Evolutionary conservation across 2,113 vertebrate species (phyloP).

Genomic region (Platysternon megacephalum): DNA sequence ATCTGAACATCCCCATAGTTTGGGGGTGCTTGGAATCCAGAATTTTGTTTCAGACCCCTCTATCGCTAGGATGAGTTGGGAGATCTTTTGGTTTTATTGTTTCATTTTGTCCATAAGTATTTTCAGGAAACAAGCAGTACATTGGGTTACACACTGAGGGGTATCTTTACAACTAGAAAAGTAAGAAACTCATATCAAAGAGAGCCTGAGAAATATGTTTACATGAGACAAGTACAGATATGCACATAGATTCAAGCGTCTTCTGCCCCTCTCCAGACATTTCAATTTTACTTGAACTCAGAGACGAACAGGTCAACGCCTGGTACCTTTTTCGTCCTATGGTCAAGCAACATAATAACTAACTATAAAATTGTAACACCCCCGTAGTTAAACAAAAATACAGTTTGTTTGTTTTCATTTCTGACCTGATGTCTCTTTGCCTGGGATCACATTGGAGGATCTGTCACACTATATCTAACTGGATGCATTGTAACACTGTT

Average conservation of each 20-base stretch:
- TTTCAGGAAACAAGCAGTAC: background rate
- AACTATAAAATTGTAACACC: background rate
- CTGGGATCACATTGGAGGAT: background rate
- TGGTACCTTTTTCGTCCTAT: background rate
- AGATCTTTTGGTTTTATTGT: conserved; percentile 3
- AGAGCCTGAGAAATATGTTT: background rate
- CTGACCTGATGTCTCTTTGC: conserved; percentile 22
- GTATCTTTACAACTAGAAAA: background rate
- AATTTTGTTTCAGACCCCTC: background rate
- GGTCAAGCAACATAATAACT: background rate
- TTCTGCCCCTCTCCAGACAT: background rate
- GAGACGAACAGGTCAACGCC: background rate
- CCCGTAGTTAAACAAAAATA: background rate
- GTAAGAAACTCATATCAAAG: background rate
- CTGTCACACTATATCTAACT: background rate
- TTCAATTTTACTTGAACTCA: background rate
- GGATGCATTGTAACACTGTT: conserved; percentile 9
- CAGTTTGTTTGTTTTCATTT: conserved; percentile 20
- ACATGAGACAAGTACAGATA: background rate
- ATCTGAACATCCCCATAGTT: background rate
- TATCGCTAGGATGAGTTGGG: background rate
- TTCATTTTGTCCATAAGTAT: background rate
- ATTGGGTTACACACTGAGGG: background rate
- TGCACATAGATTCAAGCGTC: background rate
- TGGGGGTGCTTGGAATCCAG: background rate